These are phyloP conservation scores for Fopius arisanus DNA, from an alignment of 1,140 invertebrate genomes.

Conservation along the genomic window DNA sequence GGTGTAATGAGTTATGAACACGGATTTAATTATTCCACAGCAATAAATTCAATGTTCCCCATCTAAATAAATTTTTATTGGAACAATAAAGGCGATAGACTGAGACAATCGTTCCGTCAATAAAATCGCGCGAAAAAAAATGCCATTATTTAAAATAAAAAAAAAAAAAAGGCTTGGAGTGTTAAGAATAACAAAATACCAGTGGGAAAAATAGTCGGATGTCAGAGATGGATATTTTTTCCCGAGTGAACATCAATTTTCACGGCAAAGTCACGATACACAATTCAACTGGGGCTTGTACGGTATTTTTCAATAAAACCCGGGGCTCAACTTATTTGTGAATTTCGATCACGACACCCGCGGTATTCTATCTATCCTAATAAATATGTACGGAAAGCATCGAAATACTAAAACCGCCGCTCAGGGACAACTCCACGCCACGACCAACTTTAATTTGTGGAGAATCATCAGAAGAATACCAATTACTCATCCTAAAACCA, in stretches of 20 bases:
- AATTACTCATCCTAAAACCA: neutral
- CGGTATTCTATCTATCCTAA: neutral
- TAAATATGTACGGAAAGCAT: slow-evolving; percentile 8
- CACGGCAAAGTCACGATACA: neutral
- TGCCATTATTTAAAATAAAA: neutral
- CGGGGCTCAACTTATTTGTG: neutral
- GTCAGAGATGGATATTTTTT: slow-evolving; percentile 4
- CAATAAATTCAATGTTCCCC: no score
- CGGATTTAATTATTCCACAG: no score
- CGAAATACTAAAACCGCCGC: neutral
- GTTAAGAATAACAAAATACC: neutral
- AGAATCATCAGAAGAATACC: neutral
- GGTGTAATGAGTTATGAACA: neutral
- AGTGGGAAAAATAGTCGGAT: neutral
- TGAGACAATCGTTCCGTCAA: no score
- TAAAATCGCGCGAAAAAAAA: no score
- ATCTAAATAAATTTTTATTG: no score
- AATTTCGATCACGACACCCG: neutral
- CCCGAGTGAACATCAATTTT: neutral
- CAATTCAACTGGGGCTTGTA: neutral
- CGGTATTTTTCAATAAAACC: slow-evolving; percentile 9
- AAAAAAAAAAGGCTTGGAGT: neutral
- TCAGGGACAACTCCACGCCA: neutral
- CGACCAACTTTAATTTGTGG: neutral
- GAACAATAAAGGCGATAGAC: no score